Evolutionary conservation across 2,888 invertebrate species (phyloP).

Genomic region (Clostera curtula): DNA sequence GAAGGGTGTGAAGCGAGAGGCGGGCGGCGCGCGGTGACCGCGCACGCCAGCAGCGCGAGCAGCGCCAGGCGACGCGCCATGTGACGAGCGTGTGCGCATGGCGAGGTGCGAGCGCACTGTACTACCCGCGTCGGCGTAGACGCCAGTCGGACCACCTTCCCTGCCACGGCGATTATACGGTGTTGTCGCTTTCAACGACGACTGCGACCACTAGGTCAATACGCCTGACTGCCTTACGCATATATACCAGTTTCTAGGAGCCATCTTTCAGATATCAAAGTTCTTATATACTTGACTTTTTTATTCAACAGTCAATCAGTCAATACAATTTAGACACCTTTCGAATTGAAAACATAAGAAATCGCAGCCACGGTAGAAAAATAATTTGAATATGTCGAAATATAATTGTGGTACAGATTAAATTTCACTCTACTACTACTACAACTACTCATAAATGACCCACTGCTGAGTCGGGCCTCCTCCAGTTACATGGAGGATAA

Average conservation of each 20-base stretch:
- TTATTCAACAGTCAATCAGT: too few relatives aligned
- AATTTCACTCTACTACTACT: too few relatives aligned
- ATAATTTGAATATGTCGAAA: too few relatives aligned
- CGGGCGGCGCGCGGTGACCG: constrained; percentile 43
- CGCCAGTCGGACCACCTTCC: constrained; percentile 45
- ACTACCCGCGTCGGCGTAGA: constrained; percentile 32
- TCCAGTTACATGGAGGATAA: too few relatives aligned
- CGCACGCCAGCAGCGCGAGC: constrained; percentile 60
- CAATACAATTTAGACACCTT: too few relatives aligned
- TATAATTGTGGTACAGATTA: too few relatives aligned
- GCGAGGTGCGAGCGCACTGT: constrained; percentile 71
- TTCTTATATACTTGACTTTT: neutral
- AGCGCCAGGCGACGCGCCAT: constrained; percentile 74
- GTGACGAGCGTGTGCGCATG: constrained; percentile 68
- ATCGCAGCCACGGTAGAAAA: too few relatives aligned
- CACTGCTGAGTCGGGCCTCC: too few relatives aligned
- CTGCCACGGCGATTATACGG: constrained; percentile 54
- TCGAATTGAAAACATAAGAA: too few relatives aligned
- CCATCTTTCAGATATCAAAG: constrained; percentile 2
- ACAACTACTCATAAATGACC: too few relatives aligned
- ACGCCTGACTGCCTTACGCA: constrained; percentile 22
- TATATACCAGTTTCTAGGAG: constrained; percentile 6
- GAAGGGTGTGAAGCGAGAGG: constrained; percentile 30
- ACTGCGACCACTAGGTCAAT: constrained; percentile 57
- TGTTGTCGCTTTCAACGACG: constrained; percentile 62